Percentiles rank a stretch among this genome's conserved stretches.
Conservation (phyloP, 1,140 invertebrate species). For the Conus ventricosus region DNA sequence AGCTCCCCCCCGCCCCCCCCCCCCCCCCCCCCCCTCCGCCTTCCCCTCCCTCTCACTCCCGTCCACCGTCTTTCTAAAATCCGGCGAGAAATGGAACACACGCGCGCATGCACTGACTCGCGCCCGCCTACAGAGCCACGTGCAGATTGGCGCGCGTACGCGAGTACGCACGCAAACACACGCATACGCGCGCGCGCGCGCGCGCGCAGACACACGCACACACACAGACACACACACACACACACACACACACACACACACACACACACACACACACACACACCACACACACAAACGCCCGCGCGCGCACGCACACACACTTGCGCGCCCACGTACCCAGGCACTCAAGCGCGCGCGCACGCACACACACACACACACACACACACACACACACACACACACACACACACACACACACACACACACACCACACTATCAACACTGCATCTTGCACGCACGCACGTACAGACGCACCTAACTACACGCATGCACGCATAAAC, state of each 20-base stretch:
- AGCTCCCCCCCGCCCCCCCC: no score
- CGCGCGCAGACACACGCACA: conserved; percentile 27
- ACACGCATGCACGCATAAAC: no score
- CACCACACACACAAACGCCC: conserved; percentile 19
- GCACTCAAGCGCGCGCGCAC: not conserved
- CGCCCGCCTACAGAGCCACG: no score
- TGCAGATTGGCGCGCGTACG: no score
- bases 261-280: conserved; percentile 36
- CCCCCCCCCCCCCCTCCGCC: no score
- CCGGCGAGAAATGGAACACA: no score
- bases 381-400: conserved; percentile 31
- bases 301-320: not conserved
- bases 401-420: conserved; percentile 21
- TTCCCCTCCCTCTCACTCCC: no score
- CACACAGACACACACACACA: conserved; percentile 32
- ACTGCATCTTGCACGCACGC: no score
- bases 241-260: conserved; percentile 10
- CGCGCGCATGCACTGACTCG: no score
- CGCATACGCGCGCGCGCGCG: not conserved
- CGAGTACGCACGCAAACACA: not conserved
- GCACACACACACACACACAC: not conserved
- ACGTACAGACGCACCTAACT: no score
- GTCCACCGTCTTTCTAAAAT: no score
- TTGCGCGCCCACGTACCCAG: not conserved
- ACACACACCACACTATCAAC: no score